Evolutionary conservation across 2,113 vertebrate genomes (phyloP), one percentile per base, ranked within the genome.

Genomic region (Actinemys pallida): DNA sequence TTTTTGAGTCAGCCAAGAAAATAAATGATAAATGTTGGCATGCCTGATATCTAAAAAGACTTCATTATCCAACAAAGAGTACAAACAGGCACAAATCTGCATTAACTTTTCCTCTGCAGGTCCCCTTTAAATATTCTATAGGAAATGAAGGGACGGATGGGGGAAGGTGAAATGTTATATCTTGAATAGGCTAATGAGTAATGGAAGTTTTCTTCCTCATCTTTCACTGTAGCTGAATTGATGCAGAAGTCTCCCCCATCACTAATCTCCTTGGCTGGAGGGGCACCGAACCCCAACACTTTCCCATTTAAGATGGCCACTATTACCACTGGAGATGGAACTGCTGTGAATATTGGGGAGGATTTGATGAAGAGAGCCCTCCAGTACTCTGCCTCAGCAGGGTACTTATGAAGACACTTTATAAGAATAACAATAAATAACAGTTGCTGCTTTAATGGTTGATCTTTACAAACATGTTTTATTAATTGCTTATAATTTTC

Each of bases 181-280:
- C 47, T 35, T 35, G 45, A 87, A 57, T 45, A 45, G 57, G 29
- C 52, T 83, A 16, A 57, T 52, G n/a, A 93, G n/a, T 96, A 94
- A 88, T 65, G 11, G 52, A 87, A 1, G 2, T 53, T 29, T 93
- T 96, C n/a, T 95, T 86, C 75, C 35, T 93, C 52, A 79, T 35
- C 88, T 10, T 86, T 84, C 31, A 4, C 57, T 97, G 22, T 87
- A 99, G 99, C 98, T 62, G 99, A 99, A 90, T 57, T 99, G 79
- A 97, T 99, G 96, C 97, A 94, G 96, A 98, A 83, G 8, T 98
- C 98, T 8, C 99, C 99, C 13, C 98, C 98, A 2, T 98, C 99
- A 16, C 91, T 99, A 80, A 99, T 99, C 96, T 99, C 99, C 39
- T 94, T 99, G 96, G 99, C 99, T 25, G 98, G 98, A 45, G 99